phyloP scores from a whole-genome alignment of 92 coral and sea anemone genomes.

The Zoanthus solanderi region DNA sequence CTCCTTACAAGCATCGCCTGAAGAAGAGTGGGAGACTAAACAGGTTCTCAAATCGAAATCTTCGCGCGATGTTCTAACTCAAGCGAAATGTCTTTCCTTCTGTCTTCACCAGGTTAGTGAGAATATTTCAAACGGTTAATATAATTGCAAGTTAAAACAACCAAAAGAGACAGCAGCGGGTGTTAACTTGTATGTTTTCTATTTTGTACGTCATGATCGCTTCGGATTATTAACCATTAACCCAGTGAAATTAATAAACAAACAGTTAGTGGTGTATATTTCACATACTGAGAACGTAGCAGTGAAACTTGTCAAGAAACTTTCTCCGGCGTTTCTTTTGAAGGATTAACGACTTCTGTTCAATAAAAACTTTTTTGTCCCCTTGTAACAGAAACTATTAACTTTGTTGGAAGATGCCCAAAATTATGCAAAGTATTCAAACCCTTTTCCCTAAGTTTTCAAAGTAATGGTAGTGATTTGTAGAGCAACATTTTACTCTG shows the following conservation, averaged over 20 bases:
- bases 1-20: background rate
- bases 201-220: background rate
- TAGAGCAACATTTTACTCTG: background rate
- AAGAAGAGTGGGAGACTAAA: background rate
- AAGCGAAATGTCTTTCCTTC: slow-evolving; percentile 22
- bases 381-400: background rate
- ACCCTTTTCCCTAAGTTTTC: background rate
- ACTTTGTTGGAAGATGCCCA: background rate
- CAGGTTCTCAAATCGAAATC: background rate
- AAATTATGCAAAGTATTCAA: background rate
- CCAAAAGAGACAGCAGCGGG: background rate
- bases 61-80: background rate
- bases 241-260: too few relatives aligned
- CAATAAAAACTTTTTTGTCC: background rate
- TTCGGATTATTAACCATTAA: too few relatives aligned
- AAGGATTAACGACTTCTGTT: background rate
- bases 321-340: background rate
- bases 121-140: too few relatives aligned
- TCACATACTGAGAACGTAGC: too few relatives aligned
- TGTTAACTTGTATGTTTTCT: background rate
- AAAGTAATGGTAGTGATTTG: background rate
- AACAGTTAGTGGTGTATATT: too few relatives aligned
- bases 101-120: slow-evolving; percentile 18
- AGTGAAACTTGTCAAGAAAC: too few relatives aligned
- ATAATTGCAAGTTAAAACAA: background rate